Base-by-base conservation (phyloP, 2,888 invertebrate genomes). In the Cheilosia vulpina region DNA sequence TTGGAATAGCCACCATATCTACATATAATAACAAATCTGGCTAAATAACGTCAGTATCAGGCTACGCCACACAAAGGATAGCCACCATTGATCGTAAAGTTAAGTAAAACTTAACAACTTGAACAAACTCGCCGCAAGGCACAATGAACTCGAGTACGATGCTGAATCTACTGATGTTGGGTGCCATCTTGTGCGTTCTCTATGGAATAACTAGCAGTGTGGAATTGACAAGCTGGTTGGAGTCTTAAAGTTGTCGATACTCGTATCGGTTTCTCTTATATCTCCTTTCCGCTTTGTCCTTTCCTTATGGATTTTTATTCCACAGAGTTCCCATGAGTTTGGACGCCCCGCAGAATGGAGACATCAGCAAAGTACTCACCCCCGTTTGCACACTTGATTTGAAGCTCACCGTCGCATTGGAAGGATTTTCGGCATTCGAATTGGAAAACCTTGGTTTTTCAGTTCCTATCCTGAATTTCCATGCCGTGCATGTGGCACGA, bases 311-410 rank as follows among this genome's bases (percentile, higher is more conserved):
- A 11, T 27, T 71, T 27, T 1, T 71, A 47, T 65, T 50, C 41
- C 24, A 11, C 19, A n/a, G 6, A 15, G 57, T 17, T 69, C 43
- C 53, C 41, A 50, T 57, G 34, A 31, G 21, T 27, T 24, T 71
- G 41, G 65, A 75, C 11, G 1, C 52, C 34, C 43, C 4, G 15
- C 57, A 60, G 31, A 34, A 75, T 13, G 65, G 3, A 47, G 75
- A 80, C 80, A 84, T 79, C 75, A 45, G 21, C 45, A 34, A 77
- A 52, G 76, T 52, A 68, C 76, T 81, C 81, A 81, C 81, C 85
- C 83, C 81, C 81, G 15, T 85, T 85, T 81, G 85, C 62, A 85
- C 85, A 77, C 38, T 52, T 17, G 62, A 72, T 21, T 63, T 24
- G 45, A 45, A 27, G 52, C 38, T 62, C 17, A 21, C 52, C 47